Percentiles rank a stretch among this genome's conserved stretches.
phyloP scores from a whole-genome alignment of 2,113 vertebrate species.

The Sceloporus undulatus region DNA sequence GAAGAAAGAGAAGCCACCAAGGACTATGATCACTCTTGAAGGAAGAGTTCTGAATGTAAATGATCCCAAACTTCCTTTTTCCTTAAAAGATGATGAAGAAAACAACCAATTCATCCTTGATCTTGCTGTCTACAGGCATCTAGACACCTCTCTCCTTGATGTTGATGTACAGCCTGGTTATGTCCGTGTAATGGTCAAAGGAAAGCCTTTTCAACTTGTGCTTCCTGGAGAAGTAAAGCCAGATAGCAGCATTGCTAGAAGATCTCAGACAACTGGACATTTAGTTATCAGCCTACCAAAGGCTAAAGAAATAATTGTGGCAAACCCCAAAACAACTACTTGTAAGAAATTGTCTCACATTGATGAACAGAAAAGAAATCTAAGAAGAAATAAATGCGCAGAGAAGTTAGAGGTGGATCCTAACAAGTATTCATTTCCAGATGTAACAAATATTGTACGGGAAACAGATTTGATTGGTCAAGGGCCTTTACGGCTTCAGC shows the following conservation, averaged over 20 bases:
- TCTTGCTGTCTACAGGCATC: slow-evolving; percentile 92
- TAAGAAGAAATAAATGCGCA: slow-evolving; percentile 68
- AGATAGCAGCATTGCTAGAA: slow-evolving; percentile 87
- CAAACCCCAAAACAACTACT: too few relatives aligned
- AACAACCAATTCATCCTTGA: slow-evolving; percentile 84
- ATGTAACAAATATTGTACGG: slow-evolving; percentile 85
- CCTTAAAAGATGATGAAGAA: slow-evolving; percentile 87
- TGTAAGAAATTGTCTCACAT: too few relatives aligned
- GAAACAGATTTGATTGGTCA: slow-evolving; percentile 52
- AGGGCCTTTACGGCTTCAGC: slow-evolving; percentile 71
- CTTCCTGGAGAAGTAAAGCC: slow-evolving; percentile 92
- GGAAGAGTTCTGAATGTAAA: slow-evolving; percentile 91
- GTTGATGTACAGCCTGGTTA: too few relatives aligned
- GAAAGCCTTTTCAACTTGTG: slow-evolving; percentile 93
- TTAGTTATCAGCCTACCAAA: slow-evolving; percentile 91
- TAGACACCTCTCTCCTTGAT: too few relatives aligned
- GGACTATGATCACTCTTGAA: slow-evolving; percentile 83
- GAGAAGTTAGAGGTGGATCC: slow-evolving; percentile 90
- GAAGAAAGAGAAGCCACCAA: slow-evolving; percentile 75
- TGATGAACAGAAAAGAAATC: too few relatives aligned
- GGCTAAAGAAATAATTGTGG: too few relatives aligned
- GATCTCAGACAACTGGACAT: slow-evolving; percentile 95
- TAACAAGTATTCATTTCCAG: slow-evolving; percentile 74
- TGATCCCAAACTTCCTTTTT: slow-evolving; percentile 89
- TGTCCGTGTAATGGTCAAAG: too few relatives aligned